phyloP scores from a whole-genome alignment of 1,140 invertebrate species.

The Drosophila nikananu region DNA sequence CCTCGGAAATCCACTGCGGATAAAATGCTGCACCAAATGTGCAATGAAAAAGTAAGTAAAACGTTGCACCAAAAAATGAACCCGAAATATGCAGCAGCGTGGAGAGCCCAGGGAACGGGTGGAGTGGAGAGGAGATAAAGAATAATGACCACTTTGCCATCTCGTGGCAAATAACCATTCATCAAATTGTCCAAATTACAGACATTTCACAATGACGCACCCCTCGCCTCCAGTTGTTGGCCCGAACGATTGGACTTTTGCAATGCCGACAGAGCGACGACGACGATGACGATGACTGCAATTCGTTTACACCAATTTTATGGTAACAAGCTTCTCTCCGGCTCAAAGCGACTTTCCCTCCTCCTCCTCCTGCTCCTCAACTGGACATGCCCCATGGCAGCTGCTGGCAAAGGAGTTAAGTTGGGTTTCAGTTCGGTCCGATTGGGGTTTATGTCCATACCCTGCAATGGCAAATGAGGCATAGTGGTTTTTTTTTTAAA shows the following conservation, averaged over 20 bases:
- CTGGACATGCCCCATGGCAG: constrained; percentile 61
- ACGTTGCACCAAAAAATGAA: constrained; percentile 57
- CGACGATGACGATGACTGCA: constrained; percentile 68
- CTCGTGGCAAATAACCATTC: constrained; percentile 85
- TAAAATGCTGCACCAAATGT: constrained; percentile 54
- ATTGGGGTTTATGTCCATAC: constrained; percentile 26
- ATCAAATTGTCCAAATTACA: constrained; percentile 86
- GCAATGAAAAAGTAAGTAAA: constrained; percentile 70
- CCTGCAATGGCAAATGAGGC: not conserved
- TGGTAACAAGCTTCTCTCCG: constrained; percentile 75
- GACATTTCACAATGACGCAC: constrained; percentile 85
- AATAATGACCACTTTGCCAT: constrained; percentile 85
- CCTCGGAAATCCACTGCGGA: constrained; percentile 15
- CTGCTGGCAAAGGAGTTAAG: constrained; percentile 64
- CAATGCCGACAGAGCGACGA: constrained; percentile 56
- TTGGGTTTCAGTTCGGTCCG: constrained; percentile 26
- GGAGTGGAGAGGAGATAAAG: constrained; percentile 64
- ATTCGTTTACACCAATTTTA: constrained; percentile 85
- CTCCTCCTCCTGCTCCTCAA: constrained; percentile 26
- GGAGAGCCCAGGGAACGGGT: constrained; percentile 21
- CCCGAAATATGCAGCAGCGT: constrained; percentile 42
- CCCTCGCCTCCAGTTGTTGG: constrained; percentile 1
- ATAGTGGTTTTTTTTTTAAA: not conserved
- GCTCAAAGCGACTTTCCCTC: constrained; percentile 5
- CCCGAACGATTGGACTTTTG: constrained; percentile 40